phyloP scores from a whole-genome alignment of 2,797 vertebrate species.

The Delichon dasypus region DNA sequence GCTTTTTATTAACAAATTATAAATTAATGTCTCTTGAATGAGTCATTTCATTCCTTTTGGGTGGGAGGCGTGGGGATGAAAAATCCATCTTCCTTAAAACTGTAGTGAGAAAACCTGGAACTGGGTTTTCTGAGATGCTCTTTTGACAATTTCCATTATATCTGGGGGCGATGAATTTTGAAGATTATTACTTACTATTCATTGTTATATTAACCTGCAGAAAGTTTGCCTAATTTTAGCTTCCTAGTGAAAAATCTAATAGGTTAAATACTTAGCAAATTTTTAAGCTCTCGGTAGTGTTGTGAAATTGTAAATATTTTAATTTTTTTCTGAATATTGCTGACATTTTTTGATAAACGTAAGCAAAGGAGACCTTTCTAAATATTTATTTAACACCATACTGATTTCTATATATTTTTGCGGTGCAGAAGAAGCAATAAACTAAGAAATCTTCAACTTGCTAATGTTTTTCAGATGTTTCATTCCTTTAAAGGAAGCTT shows the following conservation, averaged over 20 bases:
- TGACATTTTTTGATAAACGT: neutral
- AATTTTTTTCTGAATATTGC: neutral
- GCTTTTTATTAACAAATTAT: neutral
- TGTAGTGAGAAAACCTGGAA: neutral
- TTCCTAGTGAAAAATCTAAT: neutral
- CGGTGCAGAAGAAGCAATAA: neutral
- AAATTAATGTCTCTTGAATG: neutral
- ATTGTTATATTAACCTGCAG: neutral
- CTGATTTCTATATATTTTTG: neutral
- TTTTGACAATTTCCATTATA: neutral
- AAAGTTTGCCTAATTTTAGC: neutral
- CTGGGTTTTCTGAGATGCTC: neutral
- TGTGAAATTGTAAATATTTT: neutral
- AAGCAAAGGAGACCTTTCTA: neutral
- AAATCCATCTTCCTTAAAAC: neutral
- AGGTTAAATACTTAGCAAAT: neutral
- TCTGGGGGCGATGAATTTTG: neutral
- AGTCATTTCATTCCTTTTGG: neutral
- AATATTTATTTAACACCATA: neutral
- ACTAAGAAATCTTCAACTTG: neutral
- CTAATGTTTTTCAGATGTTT: neutral
- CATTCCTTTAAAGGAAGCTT: neutral
- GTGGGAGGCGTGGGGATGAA: accelerated
- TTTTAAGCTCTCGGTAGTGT: neutral
- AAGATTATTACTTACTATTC: neutral